Evolutionary conservation across 1,140 invertebrate genomes (phyloP).

Genomic region (Drosophila rufa): DNA sequence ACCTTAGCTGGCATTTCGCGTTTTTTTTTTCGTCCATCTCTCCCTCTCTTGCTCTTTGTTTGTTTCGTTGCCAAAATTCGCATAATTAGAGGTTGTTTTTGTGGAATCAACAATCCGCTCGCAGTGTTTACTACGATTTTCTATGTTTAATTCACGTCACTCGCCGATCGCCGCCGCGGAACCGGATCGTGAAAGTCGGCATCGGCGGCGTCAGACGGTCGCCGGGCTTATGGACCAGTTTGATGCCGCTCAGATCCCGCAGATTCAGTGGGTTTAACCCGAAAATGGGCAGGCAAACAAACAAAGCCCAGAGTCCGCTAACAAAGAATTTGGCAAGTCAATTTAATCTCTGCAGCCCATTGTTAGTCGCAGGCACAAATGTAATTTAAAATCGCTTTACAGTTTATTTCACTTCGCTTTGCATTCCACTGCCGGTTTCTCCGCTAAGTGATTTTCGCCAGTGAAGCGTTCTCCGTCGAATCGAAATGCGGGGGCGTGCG

Average conservation of each 20-base stretch:
- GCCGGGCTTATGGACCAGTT: conserved; percentile 66
- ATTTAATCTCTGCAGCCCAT: conserved; percentile 54
- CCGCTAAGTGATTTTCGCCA: conserved; percentile 69
- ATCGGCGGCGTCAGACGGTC: conserved; percentile 59
- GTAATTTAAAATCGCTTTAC: conserved; percentile 67
- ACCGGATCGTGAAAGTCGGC: conserved; percentile 78
- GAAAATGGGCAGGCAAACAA: conserved; percentile 31
- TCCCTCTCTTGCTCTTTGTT: conserved; percentile 27
- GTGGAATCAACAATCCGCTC: conserved; percentile 19
- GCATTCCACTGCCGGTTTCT: conserved; percentile 37
- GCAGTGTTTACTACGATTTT: conserved; percentile 43
- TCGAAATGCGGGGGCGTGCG: conserved; percentile 41
- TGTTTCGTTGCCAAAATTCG: conserved; percentile 57
- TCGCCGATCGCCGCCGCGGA: conserved; percentile 34
- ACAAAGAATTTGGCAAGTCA: conserved; percentile 66
- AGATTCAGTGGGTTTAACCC: conserved; percentile 67
- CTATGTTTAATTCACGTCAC: conserved; percentile 70
- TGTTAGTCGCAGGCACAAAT: conserved; percentile 37
- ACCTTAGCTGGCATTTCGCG: conserved; percentile 41
- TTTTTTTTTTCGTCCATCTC: conserved; percentile 25
- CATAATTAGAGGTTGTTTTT: conserved; percentile 57
- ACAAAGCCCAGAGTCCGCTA: conserved; percentile 23
- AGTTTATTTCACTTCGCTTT: conserved; percentile 56
- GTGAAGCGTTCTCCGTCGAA: conserved; percentile 39
- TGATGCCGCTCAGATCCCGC: conserved; percentile 18